Conservation (phyloP, 2,888 invertebrate genomes). For the Ctena decussata region DNA sequence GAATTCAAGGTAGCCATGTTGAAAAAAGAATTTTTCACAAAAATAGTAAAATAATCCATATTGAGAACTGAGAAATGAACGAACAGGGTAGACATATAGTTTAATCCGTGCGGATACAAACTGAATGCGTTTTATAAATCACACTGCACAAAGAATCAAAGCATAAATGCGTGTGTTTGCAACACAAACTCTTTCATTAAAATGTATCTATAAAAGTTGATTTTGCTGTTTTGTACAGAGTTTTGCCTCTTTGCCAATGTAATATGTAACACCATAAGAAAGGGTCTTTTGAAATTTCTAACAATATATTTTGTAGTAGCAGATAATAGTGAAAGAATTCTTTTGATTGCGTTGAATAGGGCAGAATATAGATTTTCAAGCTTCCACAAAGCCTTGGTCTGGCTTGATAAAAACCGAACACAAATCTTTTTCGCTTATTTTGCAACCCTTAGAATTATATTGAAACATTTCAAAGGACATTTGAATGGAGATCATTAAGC, state of each 20-base stretch:
- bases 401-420: not conserved
- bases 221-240: constrained; percentile 51
- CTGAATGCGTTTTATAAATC: not conserved
- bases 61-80: not conserved
- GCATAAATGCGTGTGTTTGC: constrained; percentile 2
- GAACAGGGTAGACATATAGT: not conserved
- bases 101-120: not conserved
- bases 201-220: constrained; percentile 55
- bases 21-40: not conserved
- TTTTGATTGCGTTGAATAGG: constrained; percentile 77
- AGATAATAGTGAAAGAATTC: constrained; percentile 81
- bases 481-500: constrained; percentile 60
- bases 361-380: constrained; percentile 80
- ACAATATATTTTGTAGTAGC: constrained; percentile 82
- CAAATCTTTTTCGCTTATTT: constrained; percentile 7
- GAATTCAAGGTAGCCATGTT: not conserved
- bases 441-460: constrained; percentile 23
- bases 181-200: constrained; percentile 17
- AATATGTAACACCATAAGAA: constrained; percentile 83
- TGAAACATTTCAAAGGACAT: constrained; percentile 54
- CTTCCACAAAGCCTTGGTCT: constrained; percentile 44
- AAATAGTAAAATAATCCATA: not conserved
- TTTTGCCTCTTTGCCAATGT: constrained; percentile 65
- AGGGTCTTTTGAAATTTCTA: constrained; percentile 82
- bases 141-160: not conserved